Evolutionary conservation across 1,140 invertebrate genomes (phyloP).

Genomic region (Micrasema minimum): DNA sequence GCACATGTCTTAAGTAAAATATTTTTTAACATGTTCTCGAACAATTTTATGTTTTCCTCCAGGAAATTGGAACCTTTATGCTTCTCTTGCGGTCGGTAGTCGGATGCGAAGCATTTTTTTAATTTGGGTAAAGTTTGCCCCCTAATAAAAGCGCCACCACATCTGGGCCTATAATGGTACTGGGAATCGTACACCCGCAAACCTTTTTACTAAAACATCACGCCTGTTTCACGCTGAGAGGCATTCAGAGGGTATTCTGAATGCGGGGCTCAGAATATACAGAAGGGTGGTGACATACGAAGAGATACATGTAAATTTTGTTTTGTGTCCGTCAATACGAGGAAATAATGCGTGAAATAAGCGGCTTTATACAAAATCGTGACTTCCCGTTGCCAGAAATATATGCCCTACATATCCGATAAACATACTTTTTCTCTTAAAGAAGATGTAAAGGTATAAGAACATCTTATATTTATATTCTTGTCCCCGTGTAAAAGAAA

Average conservation of each 20-base stretch:
- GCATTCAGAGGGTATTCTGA: not conserved
- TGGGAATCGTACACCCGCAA: too few species aligned
- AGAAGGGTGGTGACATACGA: conserved; percentile 14
- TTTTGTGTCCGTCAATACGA: conserved; percentile 20
- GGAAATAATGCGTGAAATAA: conserved; percentile 32
- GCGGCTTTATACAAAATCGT: conserved; percentile 25
- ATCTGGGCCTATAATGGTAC: too few species aligned
- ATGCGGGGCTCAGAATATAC: not conserved
- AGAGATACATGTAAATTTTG: conserved; percentile 18
- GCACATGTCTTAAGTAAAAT: too few species aligned
- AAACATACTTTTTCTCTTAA: conserved; percentile 13
- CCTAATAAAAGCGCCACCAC: too few species aligned
- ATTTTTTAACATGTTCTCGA: not conserved
- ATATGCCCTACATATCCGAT: conserved; percentile 17
- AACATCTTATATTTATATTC: too few species aligned
- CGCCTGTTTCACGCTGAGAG: not conserved
- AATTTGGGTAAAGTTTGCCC: too few species aligned
- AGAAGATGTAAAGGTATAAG: too few species aligned
- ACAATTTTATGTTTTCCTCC: not conserved
- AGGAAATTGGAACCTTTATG: conserved; percentile 15
- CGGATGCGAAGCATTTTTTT: too few species aligned
- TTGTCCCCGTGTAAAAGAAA: too few species aligned
- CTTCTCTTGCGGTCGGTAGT: too few species aligned
- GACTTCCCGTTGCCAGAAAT: conserved; percentile 27
- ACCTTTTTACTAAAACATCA: too few species aligned